Evolutionary conservation across 53 echinoderm and acorn worm genomes (phyloP).

Genomic region (Stichopus horrens): DNA sequence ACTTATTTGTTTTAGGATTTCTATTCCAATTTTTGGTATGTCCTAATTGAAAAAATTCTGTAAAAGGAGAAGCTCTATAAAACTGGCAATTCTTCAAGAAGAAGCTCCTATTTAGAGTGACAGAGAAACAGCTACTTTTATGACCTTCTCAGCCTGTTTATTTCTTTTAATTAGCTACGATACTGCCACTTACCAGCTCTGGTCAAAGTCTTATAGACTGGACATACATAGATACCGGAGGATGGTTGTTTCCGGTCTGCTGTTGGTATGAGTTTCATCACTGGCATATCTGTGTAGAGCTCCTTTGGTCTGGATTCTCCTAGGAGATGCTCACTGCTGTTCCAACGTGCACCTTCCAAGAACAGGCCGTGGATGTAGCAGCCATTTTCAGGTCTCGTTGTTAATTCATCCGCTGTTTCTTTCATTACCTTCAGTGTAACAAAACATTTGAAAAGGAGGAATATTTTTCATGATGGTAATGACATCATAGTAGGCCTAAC

Average conservation of each 20-base stretch:
- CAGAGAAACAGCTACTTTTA: no score
- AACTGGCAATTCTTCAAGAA: no score
- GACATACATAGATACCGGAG: conserved; percentile 86
- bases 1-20: no score
- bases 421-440: conserved; percentile 66
- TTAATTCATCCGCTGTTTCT: conserved; percentile 69
- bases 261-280: conserved; percentile 92
- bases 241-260: conserved; percentile 74
- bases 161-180: no score
- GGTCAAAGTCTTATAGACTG: conserved; percentile 96
- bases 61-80: no score
- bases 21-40: no score
- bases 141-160: no score
- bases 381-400: conserved; percentile 75
- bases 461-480: neutral
- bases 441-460: neutral
- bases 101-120: no score
- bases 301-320: conserved; percentile 92
- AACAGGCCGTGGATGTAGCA: conserved; percentile 94
- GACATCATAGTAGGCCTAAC: no score
- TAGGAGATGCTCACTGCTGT: conserved; percentile 62
- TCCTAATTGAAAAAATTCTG: no score
- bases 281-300: conserved; percentile 94
- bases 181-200: conserved; percentile 76
- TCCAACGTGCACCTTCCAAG: conserved; percentile 89